Conservation (phyloP, 1,140 invertebrate genomes). For the Bicyclus anynana region DNA sequence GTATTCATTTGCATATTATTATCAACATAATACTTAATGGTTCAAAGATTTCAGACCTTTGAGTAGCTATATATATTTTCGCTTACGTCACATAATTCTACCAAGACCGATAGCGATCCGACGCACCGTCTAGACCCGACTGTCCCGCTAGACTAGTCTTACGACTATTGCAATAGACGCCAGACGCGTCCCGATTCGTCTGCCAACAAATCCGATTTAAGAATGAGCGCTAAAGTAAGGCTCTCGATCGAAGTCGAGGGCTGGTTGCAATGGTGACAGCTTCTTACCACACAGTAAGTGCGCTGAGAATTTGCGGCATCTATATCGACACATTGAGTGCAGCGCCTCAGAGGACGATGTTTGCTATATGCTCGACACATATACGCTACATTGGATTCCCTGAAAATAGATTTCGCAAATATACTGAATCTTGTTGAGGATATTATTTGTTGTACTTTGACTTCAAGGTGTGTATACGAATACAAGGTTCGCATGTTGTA, state of each 20-base stretch:
- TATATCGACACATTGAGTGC: slow-evolving; percentile 32
- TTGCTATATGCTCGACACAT: slow-evolving; percentile 4
- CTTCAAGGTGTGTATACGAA: neutral
- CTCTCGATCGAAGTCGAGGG: slow-evolving; percentile 41
- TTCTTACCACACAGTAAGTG: slow-evolving; percentile 32
- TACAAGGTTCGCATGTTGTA: neutral
- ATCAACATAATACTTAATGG: neutral
- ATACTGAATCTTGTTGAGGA: neutral
- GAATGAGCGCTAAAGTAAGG: slow-evolving; percentile 39
- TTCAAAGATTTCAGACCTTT: neutral
- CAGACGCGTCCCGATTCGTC: slow-evolving; percentile 40
- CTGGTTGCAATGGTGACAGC: slow-evolving; percentile 32
- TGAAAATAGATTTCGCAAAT: neutral
- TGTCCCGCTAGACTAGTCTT: slow-evolving; percentile 51
- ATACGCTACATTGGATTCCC: neutral
- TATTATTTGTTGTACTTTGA: neutral
- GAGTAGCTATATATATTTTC: slow-evolving; percentile 25
- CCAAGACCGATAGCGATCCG: slow-evolving; percentile 53
- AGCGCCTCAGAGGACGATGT: slow-evolving; percentile 5
- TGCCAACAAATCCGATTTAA: slow-evolving; percentile 47
- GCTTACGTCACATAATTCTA: slow-evolving; percentile 64
- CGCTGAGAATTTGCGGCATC: slow-evolving; percentile 24
- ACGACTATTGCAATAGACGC: slow-evolving; percentile 36
- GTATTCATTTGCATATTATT: neutral
- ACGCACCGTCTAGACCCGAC: slow-evolving; percentile 70